These are phyloP conservation scores for Triplophysa dalaica DNA, from an alignment of 2,113 vertebrate species.

Conservation along the genomic window DNA sequence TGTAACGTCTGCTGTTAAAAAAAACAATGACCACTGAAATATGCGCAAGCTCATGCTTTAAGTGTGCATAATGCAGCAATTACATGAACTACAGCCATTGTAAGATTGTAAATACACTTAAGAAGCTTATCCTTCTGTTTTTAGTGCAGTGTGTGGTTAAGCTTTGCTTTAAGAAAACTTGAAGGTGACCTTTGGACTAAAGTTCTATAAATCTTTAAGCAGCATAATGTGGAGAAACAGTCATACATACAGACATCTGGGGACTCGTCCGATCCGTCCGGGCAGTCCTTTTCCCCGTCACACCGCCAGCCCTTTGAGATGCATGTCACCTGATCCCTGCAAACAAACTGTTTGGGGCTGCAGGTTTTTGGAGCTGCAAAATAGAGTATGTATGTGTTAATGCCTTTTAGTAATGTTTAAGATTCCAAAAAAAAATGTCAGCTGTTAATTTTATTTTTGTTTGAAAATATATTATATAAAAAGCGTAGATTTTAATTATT, in stretches of 20 bases:
- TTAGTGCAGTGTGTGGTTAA: background rate
- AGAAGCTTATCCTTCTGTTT: background rate
- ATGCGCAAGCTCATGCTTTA: too few species aligned
- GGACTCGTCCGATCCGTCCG: constrained; percentile 93
- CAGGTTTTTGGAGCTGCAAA: constrained; percentile 90
- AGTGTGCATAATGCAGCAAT: too few species aligned
- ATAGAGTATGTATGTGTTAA: constrained; percentile 11
- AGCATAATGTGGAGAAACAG: background rate
- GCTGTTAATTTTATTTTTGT: too few species aligned
- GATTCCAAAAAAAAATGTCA: background rate
- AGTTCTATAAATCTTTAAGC: background rate
- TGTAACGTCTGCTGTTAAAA: background rate
- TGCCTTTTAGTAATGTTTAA: background rate
- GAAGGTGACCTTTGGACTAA: background rate
- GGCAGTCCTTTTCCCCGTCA: constrained; percentile 96
- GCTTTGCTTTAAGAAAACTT: background rate
- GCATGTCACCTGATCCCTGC: constrained; percentile 94
- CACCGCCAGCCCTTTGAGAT: constrained; percentile 98
- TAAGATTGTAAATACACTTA: background rate
- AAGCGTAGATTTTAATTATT: too few species aligned
- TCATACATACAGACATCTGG: constrained; percentile 90
- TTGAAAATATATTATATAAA: too few species aligned
- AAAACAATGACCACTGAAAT: background rate
- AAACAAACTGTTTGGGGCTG: constrained; percentile 97
- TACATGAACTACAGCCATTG: too few species aligned